phyloP scores from a whole-genome alignment of 2,797 vertebrate genomes.

The Alectoris magna region DNA sequence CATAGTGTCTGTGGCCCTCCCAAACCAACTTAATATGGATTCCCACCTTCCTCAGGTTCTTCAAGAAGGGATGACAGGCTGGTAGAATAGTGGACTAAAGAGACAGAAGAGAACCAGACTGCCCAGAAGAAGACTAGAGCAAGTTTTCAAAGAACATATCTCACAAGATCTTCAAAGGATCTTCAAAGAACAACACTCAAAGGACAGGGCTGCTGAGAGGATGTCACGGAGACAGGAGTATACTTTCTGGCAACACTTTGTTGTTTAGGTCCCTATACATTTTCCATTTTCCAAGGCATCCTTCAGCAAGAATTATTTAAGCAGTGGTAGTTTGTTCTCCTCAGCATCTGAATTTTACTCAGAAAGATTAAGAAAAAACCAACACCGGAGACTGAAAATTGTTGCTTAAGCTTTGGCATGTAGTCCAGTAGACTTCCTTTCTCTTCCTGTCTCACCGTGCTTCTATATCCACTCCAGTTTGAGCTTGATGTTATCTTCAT shows the following conservation, averaged over 20 bases:
- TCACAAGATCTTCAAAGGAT: no score
- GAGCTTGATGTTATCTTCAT: neutral
- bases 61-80: neutral
- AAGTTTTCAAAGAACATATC: neutral
- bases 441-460: neutral
- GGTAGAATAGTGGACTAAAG: neutral
- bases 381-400: neutral
- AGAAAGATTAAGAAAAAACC: neutral
- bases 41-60: neutral
- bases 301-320: neutral
- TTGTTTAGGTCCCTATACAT: neutral
- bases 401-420: neutral
- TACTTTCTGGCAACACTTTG: neutral
- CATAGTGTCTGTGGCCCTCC: neutral
- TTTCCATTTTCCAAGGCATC: neutral
- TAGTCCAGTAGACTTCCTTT: neutral
- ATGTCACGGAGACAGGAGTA: neutral
- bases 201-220: neutral
- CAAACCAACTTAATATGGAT: neutral
- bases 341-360: neutral
- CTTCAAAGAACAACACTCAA: neutral
- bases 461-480: neutral
- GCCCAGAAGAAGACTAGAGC: neutral
- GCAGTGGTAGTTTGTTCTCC: neutral
- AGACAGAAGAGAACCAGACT: neutral